These are phyloP conservation scores for Corythaixoides concolor DNA, from an alignment of 2,113 vertebrate genomes.

Conservation along the genomic window DNA sequence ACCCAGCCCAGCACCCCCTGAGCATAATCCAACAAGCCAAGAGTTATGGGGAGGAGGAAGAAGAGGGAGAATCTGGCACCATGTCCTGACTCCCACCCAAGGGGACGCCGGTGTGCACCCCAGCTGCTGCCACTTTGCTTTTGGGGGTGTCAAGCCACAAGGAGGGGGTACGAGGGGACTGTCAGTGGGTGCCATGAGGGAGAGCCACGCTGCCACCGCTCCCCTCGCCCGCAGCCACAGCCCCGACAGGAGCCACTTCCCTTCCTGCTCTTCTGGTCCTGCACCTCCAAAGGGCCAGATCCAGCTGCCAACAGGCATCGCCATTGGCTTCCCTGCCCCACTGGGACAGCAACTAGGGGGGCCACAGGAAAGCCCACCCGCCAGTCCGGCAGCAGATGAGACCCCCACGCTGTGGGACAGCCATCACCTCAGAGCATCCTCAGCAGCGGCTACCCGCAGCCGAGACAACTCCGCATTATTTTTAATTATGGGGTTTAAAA, in stretches of 20 bases:
- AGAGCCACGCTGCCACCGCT: neutral
- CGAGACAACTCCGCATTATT: neutral
- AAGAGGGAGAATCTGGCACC: neutral
- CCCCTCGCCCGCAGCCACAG: neutral
- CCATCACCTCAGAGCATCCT: neutral
- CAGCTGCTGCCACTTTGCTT: neutral
- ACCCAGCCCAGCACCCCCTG: neutral
- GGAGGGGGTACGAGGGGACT: neutral
- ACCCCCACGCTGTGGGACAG: rapidly evolving
- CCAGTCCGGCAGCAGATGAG: rapidly evolving
- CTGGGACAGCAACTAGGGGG: rapidly evolving
- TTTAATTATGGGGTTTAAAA: neutral
- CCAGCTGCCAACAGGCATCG: neutral
- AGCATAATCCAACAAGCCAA: neutral
- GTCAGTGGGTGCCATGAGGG: rapidly evolving
- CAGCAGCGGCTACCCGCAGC: neutral
- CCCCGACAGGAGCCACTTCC: neutral
- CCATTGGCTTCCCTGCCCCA: neutral
- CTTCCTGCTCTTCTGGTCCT: neutral
- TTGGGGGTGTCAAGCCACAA: rapidly evolving
- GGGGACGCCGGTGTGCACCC: rapidly evolving
- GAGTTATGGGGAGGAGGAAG: neutral
- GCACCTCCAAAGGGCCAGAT: neutral
- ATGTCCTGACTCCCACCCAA: rapidly evolving
- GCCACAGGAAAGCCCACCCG: neutral